Conservation (phyloP, 1,140 invertebrate species). For the Heliothis subflexa region DNA sequence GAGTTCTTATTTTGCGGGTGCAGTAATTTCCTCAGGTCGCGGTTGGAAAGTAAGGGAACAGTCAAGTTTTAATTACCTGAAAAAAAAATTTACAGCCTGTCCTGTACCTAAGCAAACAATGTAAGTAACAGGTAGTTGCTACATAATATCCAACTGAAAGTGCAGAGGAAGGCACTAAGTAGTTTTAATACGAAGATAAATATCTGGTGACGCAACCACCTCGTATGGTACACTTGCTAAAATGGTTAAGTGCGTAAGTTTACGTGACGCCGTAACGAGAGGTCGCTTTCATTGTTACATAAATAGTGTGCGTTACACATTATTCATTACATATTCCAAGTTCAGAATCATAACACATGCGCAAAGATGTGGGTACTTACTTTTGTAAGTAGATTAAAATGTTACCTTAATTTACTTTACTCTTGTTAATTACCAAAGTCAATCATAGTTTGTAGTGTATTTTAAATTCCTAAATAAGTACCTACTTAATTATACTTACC, state of each 20-base stretch:
- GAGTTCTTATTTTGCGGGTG: no score
- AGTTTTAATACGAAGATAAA: constrained; percentile 33
- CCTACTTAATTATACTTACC: no score
- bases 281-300: constrained; percentile 55
- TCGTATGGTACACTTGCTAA: constrained; percentile 22
- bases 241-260: constrained; percentile 24
- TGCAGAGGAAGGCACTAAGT: constrained; percentile 4
- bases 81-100: no score
- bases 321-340: constrained; percentile 19
- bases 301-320: constrained; percentile 39
- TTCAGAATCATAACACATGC: constrained; percentile 16
- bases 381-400: no score
- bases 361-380: neutral
- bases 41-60: no score
- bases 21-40: no score
- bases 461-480: no score
- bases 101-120: neutral
- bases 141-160: neutral
- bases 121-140: neutral
- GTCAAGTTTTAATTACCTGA: no score
- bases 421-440: no score
- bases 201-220: neutral
- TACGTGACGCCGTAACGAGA: constrained; percentile 43
- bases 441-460: no score
- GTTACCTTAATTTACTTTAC: no score